Conservation (phyloP, 2,797 vertebrate species). For the Pangasius mekongensis region DNA sequence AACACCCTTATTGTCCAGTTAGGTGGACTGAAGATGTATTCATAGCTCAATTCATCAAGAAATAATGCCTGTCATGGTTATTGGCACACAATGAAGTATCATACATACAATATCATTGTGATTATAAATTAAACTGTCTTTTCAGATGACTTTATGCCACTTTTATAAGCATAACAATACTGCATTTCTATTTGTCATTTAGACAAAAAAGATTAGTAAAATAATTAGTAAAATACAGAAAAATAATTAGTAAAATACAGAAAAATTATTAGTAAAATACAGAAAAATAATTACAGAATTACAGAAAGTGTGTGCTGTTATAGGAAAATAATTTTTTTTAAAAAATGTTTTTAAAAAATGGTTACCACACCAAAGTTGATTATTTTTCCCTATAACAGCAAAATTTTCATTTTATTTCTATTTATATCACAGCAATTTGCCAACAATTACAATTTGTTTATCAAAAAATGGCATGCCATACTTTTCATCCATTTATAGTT, state of each 20-base stretch:
- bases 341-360: neutral
- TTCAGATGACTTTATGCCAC: neutral
- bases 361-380: neutral
- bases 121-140: neutral
- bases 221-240: neutral
- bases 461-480: neutral
- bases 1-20: neutral
- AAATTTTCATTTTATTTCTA: neutral
- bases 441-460: neutral
- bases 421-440: neutral
- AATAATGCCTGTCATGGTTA: no score
- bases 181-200: no score
- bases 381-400: neutral
- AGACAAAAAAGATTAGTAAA: no score
- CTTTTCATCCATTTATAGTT: neutral
- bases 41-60: neutral
- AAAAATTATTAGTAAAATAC: no score
- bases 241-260: neutral
- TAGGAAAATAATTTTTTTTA: neutral
- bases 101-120: neutral
- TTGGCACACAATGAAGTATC: no score
- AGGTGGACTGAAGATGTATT: neutral
- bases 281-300: neutral
- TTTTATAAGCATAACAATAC: neutral
- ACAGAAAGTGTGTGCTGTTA: neutral